Base-by-base conservation (phyloP, 2,888 invertebrate genomes). In the Emmelina monodactyla region DNA sequence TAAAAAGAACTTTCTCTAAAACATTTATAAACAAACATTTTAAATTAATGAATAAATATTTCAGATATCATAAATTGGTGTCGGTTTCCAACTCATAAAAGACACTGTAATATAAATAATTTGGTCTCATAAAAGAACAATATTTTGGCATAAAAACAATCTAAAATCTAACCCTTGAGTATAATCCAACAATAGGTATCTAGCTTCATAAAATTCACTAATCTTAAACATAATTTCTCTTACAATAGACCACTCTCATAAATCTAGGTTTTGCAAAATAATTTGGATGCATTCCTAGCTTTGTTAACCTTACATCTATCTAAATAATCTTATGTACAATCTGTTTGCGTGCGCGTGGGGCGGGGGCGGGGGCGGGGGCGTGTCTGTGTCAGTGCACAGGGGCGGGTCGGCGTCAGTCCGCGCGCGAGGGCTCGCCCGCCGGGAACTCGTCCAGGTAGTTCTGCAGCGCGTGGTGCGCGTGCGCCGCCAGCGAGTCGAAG, bases 321-420 rank as follows among this genome's bases (percentile, higher is more conserved):
- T 73, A 75, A 53, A 66, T 62, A 70, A 73, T 75, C 66, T 76
- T 78, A 76, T 78, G 57, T 78, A 78, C 78, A 78, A 58, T 54
- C 47, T 65, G 59, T 68, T 65, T 58, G n/a, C n/a, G n/a, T n/a
- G n/a, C n/a, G n/a, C n/a, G n/a, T n/a, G n/a, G n/a, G n/a, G n/a
- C n/a, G n/a, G n/a, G n/a, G n/a, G n/a, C n/a, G n/a, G n/a, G n/a
- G n/a, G n/a, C n/a, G n/a, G n/a, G n/a, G n/a, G n/a, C n/a, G n/a
- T n/a, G n/a, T n/a, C n/a, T n/a, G n/a, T 25, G 3, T 9, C 25
- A 25, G n/a, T 25, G 19, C 19, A 19, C 19, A 6, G 40, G 34
- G 37, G 41, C 35, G 39, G 40, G 41, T 34, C 35, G 25, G 36
- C 45, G 52, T 76, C 75, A 79, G 62, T 78, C 76, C 42, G 68